These are phyloP conservation scores for Leptinotarsa tumamoca DNA, from an alignment of 2,888 invertebrate species.

Conservation along the genomic window DNA sequence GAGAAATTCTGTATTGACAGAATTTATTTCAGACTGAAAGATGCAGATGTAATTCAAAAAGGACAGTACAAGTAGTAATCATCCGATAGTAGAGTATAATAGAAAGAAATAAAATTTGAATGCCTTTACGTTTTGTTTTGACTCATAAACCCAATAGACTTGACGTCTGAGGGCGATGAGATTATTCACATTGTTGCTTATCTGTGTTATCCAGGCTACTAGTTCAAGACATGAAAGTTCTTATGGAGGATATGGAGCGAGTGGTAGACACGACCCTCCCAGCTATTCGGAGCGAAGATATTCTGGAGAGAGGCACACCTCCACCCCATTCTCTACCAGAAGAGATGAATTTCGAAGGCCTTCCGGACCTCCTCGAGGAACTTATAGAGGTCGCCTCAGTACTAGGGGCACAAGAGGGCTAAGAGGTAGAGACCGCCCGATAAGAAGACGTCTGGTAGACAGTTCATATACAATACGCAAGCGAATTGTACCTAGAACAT, in stretches of 20 bases:
- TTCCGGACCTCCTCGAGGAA: slow-evolving; percentile 58
- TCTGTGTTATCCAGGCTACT: slow-evolving; percentile 64
- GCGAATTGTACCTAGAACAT: slow-evolving; percentile 64
- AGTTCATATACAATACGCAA: slow-evolving; percentile 72
- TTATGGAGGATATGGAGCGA: slow-evolving; percentile 61
- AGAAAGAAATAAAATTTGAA: not conserved
- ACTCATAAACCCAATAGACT: slow-evolving; percentile 49
- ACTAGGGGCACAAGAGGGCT: slow-evolving; percentile 67
- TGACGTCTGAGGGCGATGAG: slow-evolving; percentile 55
- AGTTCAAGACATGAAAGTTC: slow-evolving; percentile 61
- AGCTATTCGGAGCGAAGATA: slow-evolving; percentile 68
- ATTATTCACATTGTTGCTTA: slow-evolving; percentile 44
- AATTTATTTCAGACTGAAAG: not conserved
- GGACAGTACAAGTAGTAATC: slow-evolving; percentile 22
- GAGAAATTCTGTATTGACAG: slow-evolving; percentile 1
- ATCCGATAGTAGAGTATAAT: slow-evolving; percentile 5
- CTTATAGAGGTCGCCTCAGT: slow-evolving; percentile 63
- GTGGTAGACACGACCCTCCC: slow-evolving; percentile 70
- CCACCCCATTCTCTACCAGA: slow-evolving; percentile 56
- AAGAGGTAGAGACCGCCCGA: slow-evolving; percentile 68
- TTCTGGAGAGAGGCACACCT: slow-evolving; percentile 63
- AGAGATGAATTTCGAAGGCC: slow-evolving; percentile 65
- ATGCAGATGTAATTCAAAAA: not conserved
- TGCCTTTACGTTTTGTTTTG: slow-evolving; percentile 8
- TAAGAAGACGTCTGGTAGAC: slow-evolving; percentile 70